Evolutionary conservation across 1,140 invertebrate genomes (phyloP), one percentile per base, ranked within the genome.

Genomic region (Phocides pigmalion): DNA sequence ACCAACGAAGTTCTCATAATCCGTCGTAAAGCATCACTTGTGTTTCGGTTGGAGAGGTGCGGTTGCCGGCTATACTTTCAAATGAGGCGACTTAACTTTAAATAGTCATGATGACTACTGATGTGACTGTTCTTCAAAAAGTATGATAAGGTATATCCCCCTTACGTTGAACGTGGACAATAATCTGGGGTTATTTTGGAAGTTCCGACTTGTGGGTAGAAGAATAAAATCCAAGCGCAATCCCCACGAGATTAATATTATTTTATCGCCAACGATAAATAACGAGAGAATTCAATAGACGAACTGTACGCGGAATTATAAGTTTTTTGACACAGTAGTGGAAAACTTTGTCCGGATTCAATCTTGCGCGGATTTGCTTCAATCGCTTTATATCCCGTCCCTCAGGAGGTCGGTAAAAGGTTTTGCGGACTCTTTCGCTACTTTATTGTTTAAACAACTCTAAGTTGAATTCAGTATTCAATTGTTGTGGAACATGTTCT

Each of bases 251-350:
- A 89, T 91, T 91, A 91, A 91, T 91, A 91, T 91, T 89, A 89
- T 91, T 91, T 89, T 87, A 91, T 91, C 87, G 82, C 82, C 66
- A 79, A 87, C 85, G 81, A 90, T 90, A 90, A 90, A 90, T 89
- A 90, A 89, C 72, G 77, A 76, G 75, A 62, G 81, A 87, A 91
- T 89, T 89, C 85, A 91, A 91, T 89, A 83, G 87, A 61, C 70
- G 58, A 62, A 62, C 73, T 66, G 78, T 76, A 72, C 82, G 74
- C 69, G 75, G 80, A 84, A 85, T 87, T 89, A 87, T 78, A 89
- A 90, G 81, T 89, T 90, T 87, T 89, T 88, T 87, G 84, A 90
- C 80, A 74, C 76, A 88, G 74, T 84, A 79, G 74, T 75, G 66
- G 76, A 80, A 85, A 90, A 87, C 68, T 87, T 90, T 74, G 62